Percentiles rank a stretch among this genome's conserved stretches.
phyloP scores from a whole-genome alignment of 2,888 invertebrate genomes.

The Pandemis corylana region DNA sequence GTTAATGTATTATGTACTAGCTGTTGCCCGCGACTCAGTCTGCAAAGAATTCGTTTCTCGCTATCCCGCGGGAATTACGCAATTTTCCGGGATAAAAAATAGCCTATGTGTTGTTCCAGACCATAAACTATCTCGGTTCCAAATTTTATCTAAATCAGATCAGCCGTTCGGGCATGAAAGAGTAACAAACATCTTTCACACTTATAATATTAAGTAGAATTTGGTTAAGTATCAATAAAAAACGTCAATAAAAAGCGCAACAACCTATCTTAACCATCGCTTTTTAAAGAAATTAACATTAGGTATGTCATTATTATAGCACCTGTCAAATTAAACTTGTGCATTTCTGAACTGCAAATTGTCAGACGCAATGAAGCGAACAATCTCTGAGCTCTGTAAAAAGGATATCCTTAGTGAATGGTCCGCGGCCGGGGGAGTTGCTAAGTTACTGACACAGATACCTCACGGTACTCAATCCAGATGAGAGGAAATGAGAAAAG shows the following conservation, averaged over 20 bases:
- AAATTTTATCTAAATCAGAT: too few species aligned
- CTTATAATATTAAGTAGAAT: too few species aligned
- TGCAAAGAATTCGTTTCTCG: too few species aligned
- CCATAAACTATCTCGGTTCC: too few species aligned
- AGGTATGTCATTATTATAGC: neutral
- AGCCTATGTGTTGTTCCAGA: too few species aligned
- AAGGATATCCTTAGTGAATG: constrained; percentile 65
- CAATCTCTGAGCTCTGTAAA: constrained; percentile 67
- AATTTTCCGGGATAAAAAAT: too few species aligned
- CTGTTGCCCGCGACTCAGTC: too few species aligned
- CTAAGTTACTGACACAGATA: constrained; percentile 49
- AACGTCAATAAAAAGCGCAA: neutral
- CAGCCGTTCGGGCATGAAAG: too few species aligned
- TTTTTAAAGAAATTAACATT: neutral
- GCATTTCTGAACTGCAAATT: constrained; percentile 38
- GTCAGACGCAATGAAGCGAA: constrained; percentile 57
- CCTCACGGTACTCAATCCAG: neutral
- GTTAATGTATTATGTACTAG: too few species aligned
- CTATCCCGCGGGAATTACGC: too few species aligned
- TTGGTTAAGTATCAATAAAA: neutral
- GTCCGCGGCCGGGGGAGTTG: constrained; percentile 57
- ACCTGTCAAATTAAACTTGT: neutral
- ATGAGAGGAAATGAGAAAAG: neutral
- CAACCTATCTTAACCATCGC: too few species aligned
- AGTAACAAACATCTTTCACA: too few species aligned